Evolutionary conservation across 2,888 invertebrate genomes (phyloP).

Genomic region (Acronicta psi): DNA sequence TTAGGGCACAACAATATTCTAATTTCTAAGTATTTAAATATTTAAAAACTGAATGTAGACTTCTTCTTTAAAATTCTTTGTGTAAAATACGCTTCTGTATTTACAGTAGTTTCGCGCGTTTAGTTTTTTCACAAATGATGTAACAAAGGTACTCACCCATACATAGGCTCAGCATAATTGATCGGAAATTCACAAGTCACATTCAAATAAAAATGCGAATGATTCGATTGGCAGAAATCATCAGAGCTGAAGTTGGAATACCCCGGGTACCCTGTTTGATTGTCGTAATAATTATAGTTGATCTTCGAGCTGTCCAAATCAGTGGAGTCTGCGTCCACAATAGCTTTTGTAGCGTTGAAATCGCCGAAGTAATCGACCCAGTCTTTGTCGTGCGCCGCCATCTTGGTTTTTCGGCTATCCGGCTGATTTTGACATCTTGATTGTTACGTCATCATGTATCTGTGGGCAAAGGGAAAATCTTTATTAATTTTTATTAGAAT

Average conservation of each 20-base stretch:
- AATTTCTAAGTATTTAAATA: too few relatives aligned
- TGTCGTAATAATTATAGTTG: conserved; percentile 68
- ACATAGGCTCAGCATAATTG: conserved; percentile 91
- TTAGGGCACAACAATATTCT: too few relatives aligned
- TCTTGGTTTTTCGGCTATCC: conserved; percentile 61
- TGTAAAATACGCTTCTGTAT: too few relatives aligned
- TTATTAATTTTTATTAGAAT: not conserved
- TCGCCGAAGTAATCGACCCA: conserved; percentile 74
- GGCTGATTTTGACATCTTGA: conserved; percentile 35
- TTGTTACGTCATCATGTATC: conserved; percentile 32
- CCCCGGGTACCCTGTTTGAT: conserved; percentile 63
- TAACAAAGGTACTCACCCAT: conserved; percentile 84
- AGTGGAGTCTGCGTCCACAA: conserved; percentile 45
- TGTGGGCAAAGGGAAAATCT: conserved; percentile 43
- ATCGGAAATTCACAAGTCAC: conserved; percentile 91
- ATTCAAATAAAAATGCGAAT: conserved; percentile 88
- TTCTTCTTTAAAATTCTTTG: too few relatives aligned
- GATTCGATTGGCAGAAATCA: conserved; percentile 80
- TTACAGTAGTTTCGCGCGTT: too few relatives aligned
- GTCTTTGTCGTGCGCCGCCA: conserved; percentile 74
- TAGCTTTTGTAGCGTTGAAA: conserved; percentile 58
- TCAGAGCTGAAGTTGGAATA: conserved; percentile 79
- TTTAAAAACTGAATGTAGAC: too few relatives aligned
- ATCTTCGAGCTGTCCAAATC: conserved; percentile 51
- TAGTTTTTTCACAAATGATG: too few relatives aligned